A percentile compares a stretch with the other conserved stretches of the same genome.
These are phyloP conservation scores for Heliothis peltigera DNA, from an alignment of 2,888 invertebrate species.

Conservation along the genomic window DNA sequence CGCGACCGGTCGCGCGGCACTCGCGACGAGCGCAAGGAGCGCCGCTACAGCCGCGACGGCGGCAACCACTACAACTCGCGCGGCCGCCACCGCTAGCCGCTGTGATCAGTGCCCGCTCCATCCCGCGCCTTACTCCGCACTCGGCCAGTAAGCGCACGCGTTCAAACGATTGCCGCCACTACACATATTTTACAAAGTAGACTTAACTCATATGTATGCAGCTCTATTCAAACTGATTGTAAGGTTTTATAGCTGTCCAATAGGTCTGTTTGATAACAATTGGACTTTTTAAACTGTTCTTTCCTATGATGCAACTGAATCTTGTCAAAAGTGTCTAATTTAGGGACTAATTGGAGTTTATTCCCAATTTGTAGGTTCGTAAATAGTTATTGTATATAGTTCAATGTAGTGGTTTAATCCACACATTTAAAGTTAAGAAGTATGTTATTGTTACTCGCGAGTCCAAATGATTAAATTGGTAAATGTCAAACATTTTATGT, in stretches of 20 bases:
- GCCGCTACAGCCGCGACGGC: conserved; percentile 84
- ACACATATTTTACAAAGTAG: conserved; percentile 40
- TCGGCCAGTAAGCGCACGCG: conserved; percentile 12
- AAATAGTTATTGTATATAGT: conserved; percentile 52
- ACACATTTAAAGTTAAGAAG: conserved; percentile 11
- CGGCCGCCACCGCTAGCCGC: conserved; percentile 79
- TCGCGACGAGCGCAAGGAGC: conserved; percentile 79
- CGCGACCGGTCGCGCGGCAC: conserved; percentile 77
- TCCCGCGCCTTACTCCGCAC: conserved; percentile 4
- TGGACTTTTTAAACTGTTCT: conserved; percentile 27
- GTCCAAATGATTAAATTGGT: conserved; percentile 38
- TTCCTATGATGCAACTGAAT: conserved; percentile 28
- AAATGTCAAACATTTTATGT: conserved; percentile 31
- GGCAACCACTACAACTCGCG: conserved; percentile 78
- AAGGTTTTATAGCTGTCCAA: conserved; percentile 40
- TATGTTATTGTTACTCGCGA: conserved; percentile 33
- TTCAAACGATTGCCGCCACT: conserved; percentile 10
- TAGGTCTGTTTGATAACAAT: conserved; percentile 32
- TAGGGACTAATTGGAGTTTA: conserved; percentile 24
- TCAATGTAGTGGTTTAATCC: conserved; percentile 24
- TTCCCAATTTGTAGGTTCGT: conserved; percentile 26
- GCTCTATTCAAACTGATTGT: conserved; percentile 44
- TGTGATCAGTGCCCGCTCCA: conserved; percentile 15
- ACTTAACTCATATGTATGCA: conserved; percentile 33
- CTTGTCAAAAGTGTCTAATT: conserved; percentile 37